Base-by-base conservation (phyloP, 2,888 invertebrate genomes). In the Parasteatoda lunata region DNA sequence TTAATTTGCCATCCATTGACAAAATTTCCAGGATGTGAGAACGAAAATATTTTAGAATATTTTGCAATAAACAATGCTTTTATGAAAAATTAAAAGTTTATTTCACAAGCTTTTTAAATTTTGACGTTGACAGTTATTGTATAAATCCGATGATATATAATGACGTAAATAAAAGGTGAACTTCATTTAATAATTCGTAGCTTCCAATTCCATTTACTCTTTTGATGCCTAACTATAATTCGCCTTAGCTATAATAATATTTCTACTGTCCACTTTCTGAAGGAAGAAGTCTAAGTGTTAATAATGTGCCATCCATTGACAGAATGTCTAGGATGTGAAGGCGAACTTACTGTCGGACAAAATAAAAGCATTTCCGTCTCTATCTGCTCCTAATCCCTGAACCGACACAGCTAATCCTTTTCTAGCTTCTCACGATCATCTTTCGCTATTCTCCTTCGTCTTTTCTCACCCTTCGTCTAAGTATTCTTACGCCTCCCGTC, bases 361-460 rank as follows among this genome's bases (percentile, higher is more conserved):
- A 85, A 85, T 85, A 79, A 85, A 85, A 85, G 79, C 79, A 75
- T 85, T 84, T 85, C 79, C 79, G 84, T 84, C 78, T 66, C 77
- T 68, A 69, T 72, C 69, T 65, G 9, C 45, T 45, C 84, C 69
- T 85, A 85, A 85, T 85, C 84, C 84, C 75, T 47, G 51, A 68
- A 69, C 79, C 84, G 84, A 85, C 84, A 85, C 66, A 47, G 70
- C 76, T 85, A 79, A 85, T 85, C 84, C 84, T 59, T 69, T 69
- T 78, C 68, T 78, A 75, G 73, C 64, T 70, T 68, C 84, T 79
- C 79, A 70, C 84, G 84, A 79, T 85, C 84, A 78, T 84, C 84
- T 84, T 77, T 77, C 75, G 78, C 84, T 68, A 84, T 84, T 84
- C 84, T 69, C 72, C 78, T 72, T 59, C 51, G 66, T 66, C 64